Conservation (phyloP, 2,797 vertebrate genomes). For the Bufotes viridis region DNA sequence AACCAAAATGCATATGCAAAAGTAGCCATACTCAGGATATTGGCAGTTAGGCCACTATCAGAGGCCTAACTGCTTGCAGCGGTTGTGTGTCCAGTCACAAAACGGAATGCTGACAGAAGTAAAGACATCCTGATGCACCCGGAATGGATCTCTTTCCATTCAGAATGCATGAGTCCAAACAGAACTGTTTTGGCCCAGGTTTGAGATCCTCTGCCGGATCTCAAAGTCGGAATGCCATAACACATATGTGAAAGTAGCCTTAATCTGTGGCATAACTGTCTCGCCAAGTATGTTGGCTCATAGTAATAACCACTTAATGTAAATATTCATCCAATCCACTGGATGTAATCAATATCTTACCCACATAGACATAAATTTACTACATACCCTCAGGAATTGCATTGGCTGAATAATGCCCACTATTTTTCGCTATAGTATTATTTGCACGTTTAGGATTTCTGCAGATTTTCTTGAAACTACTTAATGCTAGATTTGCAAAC, state of each 20-base stretch:
- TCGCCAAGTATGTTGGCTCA: neutral
- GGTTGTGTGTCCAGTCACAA: too few relatives aligned
- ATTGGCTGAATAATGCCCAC: neutral
- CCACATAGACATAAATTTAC: neutral
- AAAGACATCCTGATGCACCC: too few relatives aligned
- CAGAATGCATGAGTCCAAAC: too few relatives aligned
- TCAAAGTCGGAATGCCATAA: too few relatives aligned
- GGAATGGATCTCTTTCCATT: too few relatives aligned
- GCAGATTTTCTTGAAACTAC: constrained; percentile 5
- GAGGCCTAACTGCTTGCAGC: too few relatives aligned
- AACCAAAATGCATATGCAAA: too few relatives aligned
- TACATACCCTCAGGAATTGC: neutral
- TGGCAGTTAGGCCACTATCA: neutral
- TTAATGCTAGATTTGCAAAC: constrained; percentile 12
- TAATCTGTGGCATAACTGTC: neutral
- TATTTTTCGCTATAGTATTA: neutral
- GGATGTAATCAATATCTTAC: neutral
- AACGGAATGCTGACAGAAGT: too few relatives aligned
- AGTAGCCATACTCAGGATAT: too few relatives aligned
- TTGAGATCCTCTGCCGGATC: too few relatives aligned
- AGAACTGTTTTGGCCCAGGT: too few relatives aligned
- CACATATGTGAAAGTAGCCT: neutral
- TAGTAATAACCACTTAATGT: neutral
- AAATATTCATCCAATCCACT: neutral
- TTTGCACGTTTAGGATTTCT: neutral